Evolutionary conservation across 2,797 vertebrate genomes (phyloP).

Genomic region (Pseudotriccus pelzelni): DNA sequence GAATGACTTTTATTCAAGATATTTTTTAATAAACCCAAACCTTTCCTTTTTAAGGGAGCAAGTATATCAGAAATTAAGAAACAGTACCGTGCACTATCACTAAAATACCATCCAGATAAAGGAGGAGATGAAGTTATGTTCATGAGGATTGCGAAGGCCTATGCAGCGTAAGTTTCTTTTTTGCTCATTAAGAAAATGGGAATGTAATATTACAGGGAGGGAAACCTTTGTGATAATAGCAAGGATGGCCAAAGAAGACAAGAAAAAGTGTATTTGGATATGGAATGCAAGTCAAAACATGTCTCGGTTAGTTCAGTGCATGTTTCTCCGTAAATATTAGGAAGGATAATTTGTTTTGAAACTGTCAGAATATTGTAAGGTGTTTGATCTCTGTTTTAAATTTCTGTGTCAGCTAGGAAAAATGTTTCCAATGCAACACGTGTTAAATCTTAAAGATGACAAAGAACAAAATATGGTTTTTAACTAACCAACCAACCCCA

Average conservation of each 20-base stretch:
- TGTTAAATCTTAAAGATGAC: background rate
- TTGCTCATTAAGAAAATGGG: background rate
- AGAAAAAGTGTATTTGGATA: background rate
- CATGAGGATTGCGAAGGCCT: slow-evolving; percentile 97
- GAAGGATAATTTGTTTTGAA: background rate
- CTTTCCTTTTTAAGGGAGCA: slow-evolving; percentile 82
- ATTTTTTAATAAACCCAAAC: slow-evolving; percentile 16
- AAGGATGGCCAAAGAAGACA: background rate
- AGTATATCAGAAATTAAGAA: slow-evolving; percentile 93
- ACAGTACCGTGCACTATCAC: slow-evolving; percentile 91
- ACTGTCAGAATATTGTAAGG: background rate
- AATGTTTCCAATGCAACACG: background rate
- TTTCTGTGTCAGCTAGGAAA: background rate
- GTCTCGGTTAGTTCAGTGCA: background rate
- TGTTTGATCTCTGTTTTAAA: background rate
- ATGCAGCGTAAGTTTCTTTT: slow-evolving; percentile 88
- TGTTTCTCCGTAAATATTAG: background rate
- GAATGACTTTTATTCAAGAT: background rate
- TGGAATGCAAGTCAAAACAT: background rate
- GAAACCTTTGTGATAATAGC: background rate
- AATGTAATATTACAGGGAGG: background rate
- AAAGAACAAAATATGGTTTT: background rate
- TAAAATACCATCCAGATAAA: slow-evolving; percentile 96
- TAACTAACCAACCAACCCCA: background rate
- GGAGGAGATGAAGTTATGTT: slow-evolving; percentile 94